Conservation (phyloP, 2,797 vertebrate species). For the Thamnophis elegans region DNA sequence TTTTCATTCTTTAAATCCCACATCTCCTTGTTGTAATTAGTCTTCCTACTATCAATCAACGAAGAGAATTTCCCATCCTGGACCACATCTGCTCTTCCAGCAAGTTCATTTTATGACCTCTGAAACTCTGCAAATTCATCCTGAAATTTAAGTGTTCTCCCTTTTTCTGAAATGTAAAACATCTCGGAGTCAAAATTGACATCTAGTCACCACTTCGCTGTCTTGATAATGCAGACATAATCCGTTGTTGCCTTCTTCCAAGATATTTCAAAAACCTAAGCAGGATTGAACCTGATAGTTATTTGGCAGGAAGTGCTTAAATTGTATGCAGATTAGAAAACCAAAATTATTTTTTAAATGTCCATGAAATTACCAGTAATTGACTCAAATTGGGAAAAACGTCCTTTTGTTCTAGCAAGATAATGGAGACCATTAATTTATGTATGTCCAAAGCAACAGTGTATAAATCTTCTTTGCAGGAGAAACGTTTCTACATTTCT, state of each 20-base stretch:
- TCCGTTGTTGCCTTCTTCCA: neutral
- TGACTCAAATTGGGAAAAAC: neutral
- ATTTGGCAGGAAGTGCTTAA: neutral
- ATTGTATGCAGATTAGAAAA: neutral
- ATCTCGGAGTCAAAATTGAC: neutral
- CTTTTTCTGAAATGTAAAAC: neutral
- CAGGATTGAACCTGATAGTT: neutral
- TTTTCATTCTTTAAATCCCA: neutral
- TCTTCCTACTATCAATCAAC: neutral
- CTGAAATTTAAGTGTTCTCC: neutral
- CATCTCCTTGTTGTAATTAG: neutral
- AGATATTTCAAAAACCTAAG: neutral
- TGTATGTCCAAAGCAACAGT: neutral
- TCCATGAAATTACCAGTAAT: neutral
- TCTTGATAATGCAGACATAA: neutral
- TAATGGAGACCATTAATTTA: neutral
- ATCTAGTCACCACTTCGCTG: neutral
- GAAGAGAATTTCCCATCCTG: neutral
- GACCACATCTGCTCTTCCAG: neutral
- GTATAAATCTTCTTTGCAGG: neutral
- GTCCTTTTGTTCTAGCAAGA: neutral
- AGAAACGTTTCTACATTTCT: neutral
- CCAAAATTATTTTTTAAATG: neutral
- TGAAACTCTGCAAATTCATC: neutral
- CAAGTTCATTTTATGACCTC: neutral